Conservation (phyloP, 2,113 vertebrate genomes). For the Taurulus bubalis region DNA sequence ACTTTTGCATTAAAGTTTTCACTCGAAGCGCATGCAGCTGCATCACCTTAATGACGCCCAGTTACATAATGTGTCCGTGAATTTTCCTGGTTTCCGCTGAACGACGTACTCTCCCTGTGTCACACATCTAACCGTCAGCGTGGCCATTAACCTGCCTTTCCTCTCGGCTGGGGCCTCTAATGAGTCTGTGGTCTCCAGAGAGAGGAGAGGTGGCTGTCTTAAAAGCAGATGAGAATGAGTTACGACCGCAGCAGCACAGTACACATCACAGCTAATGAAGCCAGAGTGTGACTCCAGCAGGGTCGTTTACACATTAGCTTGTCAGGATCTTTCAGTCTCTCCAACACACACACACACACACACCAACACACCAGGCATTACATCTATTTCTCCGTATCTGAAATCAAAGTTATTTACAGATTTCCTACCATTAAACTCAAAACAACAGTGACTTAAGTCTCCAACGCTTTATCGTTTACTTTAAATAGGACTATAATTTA, state of each 20-base stretch:
- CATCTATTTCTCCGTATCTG: background rate
- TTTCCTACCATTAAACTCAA: background rate
- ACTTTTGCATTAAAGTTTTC: slow-evolving; percentile 1
- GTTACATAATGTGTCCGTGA: background rate
- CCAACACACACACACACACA: background rate
- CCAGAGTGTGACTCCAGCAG: slow-evolving; percentile 49
- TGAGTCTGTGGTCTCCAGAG: slow-evolving; percentile 53
- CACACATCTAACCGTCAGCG: slow-evolving; percentile 18
- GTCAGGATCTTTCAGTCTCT: slow-evolving; percentile 32
- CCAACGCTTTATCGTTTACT: background rate
- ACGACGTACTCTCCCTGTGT: slow-evolving; percentile 13
- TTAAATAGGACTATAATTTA: background rate
- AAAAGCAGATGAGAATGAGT: slow-evolving; percentile 64
- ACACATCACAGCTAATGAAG: slow-evolving; percentile 69
- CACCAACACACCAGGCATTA: background rate
- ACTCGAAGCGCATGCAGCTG: background rate
- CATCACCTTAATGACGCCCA: slow-evolving; percentile 15
- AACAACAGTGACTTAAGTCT: background rate
- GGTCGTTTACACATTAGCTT: slow-evolving; percentile 51
- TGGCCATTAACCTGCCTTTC: slow-evolving; percentile 36
- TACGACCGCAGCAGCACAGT: slow-evolving; percentile 47
- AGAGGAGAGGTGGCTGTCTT: slow-evolving; percentile 29
- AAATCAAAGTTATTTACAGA: background rate
- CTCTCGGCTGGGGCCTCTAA: slow-evolving; percentile 41
- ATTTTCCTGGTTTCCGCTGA: slow-evolving; percentile 37